Base-by-base conservation (phyloP, 2,113 vertebrate genomes). In the Crotalus horridus region DNA sequence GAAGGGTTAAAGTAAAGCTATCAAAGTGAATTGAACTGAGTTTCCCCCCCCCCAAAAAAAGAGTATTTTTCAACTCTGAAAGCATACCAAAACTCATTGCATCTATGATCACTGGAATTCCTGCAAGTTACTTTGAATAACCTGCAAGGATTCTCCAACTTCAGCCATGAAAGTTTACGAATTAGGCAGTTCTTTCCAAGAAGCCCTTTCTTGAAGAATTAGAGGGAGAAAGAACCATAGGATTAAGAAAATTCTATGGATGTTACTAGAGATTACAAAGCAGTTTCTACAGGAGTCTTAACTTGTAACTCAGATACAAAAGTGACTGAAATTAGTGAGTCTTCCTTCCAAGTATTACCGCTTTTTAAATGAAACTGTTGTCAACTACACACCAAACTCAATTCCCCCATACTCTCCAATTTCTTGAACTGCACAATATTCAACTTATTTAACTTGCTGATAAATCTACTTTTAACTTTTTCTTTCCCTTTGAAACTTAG, bases 401-500 rank as follows among this genome's bases (percentile, higher is more conserved):
- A 23, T 21, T 88, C 53, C 23, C 13, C 11, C n/a, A 20, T 11
- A 88, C 23, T 29, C 29, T 43, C 23, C 43, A 90, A 26, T 15
- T 56, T 93, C 46, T 61, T 54, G 24, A 29, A 21, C 64, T 48
- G 39, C 11, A 6, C 21, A 24, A 20, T 48, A 48, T 53, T 93
- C 33, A 81, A 81, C 17, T 21, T 43, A 81, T 81, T 81, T 20
- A 81, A 81, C 17, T 43, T 21, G 74, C 33, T 81, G 74, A 81
- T 81, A 33, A 81, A 81, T 81, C 33, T 43, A 7, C 33, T 74
- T 74, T 81, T 43, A 81, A 81, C 17, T 43, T 81, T 81, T 74
- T 17, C 64, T 74, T 74, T 74, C 39, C 39, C 13, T 88, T 2
- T 46, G 0, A 26, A 81, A 69, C 29, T 1, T n/a, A 43, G 0